Base-by-base conservation (phyloP, 1,140 invertebrate genomes). In the Dinoponera quadriceps region DNA sequence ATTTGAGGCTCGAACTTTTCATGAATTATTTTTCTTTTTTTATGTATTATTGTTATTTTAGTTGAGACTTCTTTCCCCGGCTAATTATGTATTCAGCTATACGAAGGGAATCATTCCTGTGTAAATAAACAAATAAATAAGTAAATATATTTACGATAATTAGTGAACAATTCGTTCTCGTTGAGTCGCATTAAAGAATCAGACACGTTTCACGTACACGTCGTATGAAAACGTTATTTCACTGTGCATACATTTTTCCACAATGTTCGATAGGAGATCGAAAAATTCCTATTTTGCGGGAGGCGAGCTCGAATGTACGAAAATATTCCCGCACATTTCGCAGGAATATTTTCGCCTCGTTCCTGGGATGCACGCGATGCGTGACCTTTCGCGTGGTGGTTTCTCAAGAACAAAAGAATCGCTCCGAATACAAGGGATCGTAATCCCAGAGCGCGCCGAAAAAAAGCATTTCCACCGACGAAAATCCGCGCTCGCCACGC, bases 351-450 rank as follows among this genome's bases (percentile, higher is more conserved):
- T 44, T 11, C 38, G 38, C 38, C 7, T 48, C 73, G 73, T 83
- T 83, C 66, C 54, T 60, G n/a, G 51, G 59, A 54, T 48, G 38
- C 38, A 44, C 59, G 44, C 44, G 62, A 72, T 65, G 66, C 60
- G 54, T 86, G 63, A 25, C 38, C 38, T 7, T 7, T 2, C 7
- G 38, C 33, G 38, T 9, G 38, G 65, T 55, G 66, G 16, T 77
- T 75, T 85, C 65, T 60, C 71, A 29, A 54, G 48, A 86, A 87
- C 84, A 86, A 87, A 87, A 62, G 59, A 16, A 22, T n/a, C 62
- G 54, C 33, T 44, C 27, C 20, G n/a, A 25, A 59, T 60, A 25
- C 83, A 83, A 86, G 78, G 51, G 29, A 11, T 59, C 71, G 85
- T 49, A 86, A 83, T 87, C 78, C 72, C 25, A 51, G n/a, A 38